phyloP scores from a whole-genome alignment of 2,113 vertebrate species.

The Thoracochromis brauschi region DNA sequence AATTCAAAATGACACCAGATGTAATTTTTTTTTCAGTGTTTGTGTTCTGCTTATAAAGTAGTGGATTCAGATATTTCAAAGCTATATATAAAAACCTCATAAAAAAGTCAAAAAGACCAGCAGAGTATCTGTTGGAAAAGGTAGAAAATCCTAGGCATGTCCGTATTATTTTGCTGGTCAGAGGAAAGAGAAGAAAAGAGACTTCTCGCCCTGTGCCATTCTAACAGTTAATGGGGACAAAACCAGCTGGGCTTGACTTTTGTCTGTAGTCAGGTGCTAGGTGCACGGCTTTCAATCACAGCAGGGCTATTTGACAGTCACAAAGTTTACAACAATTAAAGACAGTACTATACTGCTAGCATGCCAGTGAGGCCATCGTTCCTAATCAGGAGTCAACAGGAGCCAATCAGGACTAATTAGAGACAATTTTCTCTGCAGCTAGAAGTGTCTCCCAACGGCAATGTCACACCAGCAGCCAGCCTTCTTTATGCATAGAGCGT shows the following conservation, averaged over 20 bases:
- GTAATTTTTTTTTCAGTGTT: not conserved
- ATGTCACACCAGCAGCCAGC: constrained; percentile 29
- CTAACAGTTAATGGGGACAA: not conserved
- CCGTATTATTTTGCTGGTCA: not conserved
- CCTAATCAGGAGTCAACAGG: constrained; percentile 68
- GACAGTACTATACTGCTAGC: not conserved
- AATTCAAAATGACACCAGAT: not conserved
- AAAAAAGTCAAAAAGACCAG: not conserved
- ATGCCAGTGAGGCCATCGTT: constrained; percentile 60
- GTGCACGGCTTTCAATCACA: not conserved
- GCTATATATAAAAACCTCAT: not conserved
- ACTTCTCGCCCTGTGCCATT: not conserved
- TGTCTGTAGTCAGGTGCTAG: not conserved
- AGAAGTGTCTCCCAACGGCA: constrained; percentile 30
- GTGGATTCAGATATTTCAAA: not conserved
- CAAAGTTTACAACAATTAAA: constrained; percentile 23
- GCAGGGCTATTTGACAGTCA: constrained; percentile 14
- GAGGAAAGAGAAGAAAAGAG: not conserved
- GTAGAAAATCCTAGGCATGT: not conserved
- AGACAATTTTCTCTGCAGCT: constrained; percentile 55
- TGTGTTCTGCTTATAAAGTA: not conserved
- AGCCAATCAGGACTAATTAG: constrained; percentile 73
- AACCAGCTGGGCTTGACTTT: not conserved
- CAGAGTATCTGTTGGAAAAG: not conserved
- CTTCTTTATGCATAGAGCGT: not conserved